Evolutionary conservation across 2,113 vertebrate genomes (phyloP).

Genomic region (Elephas maximus): DNA sequence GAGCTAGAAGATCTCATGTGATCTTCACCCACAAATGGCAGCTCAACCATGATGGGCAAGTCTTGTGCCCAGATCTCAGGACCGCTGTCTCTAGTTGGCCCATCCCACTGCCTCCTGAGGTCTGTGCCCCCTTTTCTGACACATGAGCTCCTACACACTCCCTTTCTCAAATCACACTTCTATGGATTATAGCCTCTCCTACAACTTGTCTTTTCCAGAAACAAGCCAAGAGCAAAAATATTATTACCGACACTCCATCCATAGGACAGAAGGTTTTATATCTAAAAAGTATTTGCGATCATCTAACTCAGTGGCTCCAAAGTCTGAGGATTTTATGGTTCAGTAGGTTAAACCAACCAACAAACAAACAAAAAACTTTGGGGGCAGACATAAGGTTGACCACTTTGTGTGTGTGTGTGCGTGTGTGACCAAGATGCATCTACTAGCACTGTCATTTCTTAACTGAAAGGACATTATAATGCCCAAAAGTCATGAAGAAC

Average conservation of each 20-base stretch:
- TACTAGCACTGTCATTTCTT: background rate
- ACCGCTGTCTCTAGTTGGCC: background rate
- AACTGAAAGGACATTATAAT: background rate
- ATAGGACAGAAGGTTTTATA: background rate
- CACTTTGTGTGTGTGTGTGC: background rate
- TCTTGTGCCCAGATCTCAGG: background rate
- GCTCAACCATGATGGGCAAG: background rate
- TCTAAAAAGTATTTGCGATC: background rate
- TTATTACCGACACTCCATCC: background rate
- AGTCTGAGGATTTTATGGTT: conserved; percentile 52
- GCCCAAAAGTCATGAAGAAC: background rate
- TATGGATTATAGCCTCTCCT: background rate
- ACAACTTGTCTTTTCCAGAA: background rate
- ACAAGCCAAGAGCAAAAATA: conserved; percentile 43
- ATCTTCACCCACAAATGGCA: background rate
- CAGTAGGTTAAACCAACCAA: background rate
- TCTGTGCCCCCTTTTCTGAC: background rate
- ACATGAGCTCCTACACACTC: background rate
- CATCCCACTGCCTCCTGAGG: background rate
- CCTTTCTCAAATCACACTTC: background rate
- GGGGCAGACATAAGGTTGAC: background rate
- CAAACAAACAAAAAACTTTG: background rate
- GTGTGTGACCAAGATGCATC: background rate
- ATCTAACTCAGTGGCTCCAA: conserved; percentile 27
- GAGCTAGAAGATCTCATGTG: background rate